phyloP scores from a whole-genome alignment of 2,797 vertebrate genomes.

The Micrastur ruficollis region DNA sequence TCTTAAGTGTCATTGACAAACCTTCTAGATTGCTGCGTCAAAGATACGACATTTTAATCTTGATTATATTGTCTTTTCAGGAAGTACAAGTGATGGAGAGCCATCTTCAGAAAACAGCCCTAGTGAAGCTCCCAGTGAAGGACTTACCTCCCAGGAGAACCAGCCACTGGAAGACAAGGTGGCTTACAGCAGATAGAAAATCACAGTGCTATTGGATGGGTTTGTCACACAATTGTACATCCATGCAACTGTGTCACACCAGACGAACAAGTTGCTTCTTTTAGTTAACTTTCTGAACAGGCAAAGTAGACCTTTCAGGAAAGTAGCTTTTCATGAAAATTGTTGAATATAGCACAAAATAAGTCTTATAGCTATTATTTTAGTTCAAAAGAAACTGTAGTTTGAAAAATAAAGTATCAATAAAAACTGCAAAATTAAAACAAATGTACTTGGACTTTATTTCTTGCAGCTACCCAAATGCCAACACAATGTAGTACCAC shows the following conservation, averaged over 20 bases:
- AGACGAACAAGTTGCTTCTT: not conserved
- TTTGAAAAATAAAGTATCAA: not conserved
- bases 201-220: not conserved
- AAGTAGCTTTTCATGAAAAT: not conserved
- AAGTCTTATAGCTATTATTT: not conserved
- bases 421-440: not conserved
- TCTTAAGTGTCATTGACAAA: not conserved
- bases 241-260: not conserved
- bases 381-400: not conserved
- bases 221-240: not conserved
- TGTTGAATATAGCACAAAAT: not conserved
- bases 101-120: not conserved
- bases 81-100: not conserved
- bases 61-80: conserved; percentile 24
- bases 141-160: not conserved
- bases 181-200: conserved; percentile 53
- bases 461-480: not conserved
- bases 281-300: not conserved
- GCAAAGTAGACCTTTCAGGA: not conserved
- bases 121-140: not conserved
- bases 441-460: not conserved
- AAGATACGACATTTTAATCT: not conserved
- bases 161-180: conserved; percentile 19
- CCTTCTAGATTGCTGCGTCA: not conserved
- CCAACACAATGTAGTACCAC: not conserved